A percentile compares a stretch with the other conserved stretches of the same genome.
Evolutionary conservation across 2,888 invertebrate species (phyloP).

Genomic region (Amphipoea oculea): DNA sequence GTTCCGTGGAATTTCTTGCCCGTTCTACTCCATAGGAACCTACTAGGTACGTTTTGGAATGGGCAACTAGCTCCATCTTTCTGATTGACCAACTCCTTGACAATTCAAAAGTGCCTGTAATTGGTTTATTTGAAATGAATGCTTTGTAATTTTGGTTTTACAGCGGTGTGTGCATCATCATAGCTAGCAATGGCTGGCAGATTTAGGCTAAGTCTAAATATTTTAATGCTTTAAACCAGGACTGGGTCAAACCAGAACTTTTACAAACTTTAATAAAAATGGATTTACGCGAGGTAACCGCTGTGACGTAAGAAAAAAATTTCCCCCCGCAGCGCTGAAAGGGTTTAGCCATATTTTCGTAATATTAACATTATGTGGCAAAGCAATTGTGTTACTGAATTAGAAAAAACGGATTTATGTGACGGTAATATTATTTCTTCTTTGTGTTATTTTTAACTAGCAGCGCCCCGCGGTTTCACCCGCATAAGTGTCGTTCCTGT

Average conservation of each 20-base stretch:
- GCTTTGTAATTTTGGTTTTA: background rate
- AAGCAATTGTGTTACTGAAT: constrained; percentile 30
- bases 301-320: constrained; percentile 10
- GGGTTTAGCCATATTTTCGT: constrained; percentile 26
- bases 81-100: background rate
- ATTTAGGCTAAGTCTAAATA: background rate
- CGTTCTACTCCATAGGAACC: background rate
- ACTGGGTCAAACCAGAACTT: background rate
- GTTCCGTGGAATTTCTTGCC: background rate
- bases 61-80: background rate
- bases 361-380: constrained; percentile 24
- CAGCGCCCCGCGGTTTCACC: background rate
- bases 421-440: background rate
- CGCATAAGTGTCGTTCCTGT: background rate
- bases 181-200: background rate
- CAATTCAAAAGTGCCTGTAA: background rate
- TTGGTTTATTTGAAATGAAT: background rate
- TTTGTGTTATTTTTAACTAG: background rate
- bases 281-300: constrained; percentile 8
- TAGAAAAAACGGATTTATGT: constrained; percentile 24
- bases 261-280: constrained; percentile 4
- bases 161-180: background rate
- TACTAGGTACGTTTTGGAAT: background rate
- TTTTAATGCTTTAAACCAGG: background rate
- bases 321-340: constrained; percentile 5